Conservation (phyloP, 2,888 invertebrate genomes). For the Xestia c-nigrum region DNA sequence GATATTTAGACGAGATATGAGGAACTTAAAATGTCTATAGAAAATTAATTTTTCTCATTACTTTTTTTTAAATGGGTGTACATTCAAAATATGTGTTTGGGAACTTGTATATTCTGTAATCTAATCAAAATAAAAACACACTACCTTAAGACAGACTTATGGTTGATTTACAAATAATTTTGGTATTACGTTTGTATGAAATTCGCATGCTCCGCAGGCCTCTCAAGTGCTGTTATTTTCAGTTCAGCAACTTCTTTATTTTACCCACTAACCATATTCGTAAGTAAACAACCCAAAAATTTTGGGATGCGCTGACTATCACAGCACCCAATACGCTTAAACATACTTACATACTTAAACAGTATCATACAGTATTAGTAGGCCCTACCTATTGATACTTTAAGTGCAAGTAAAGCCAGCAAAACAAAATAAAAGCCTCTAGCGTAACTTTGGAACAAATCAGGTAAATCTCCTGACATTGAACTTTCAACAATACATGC, state of each 20-base stretch:
- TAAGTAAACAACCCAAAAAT: slow-evolving; percentile 5
- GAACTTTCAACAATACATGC: slow-evolving; percentile 59
- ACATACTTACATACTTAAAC: background rate
- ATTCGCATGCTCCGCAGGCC: too few species aligned
- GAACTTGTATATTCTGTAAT: too few species aligned
- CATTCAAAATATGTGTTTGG: too few species aligned
- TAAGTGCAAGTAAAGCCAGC: slow-evolving; percentile 22
- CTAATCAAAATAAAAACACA: too few species aligned
- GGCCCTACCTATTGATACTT: slow-evolving; percentile 1
- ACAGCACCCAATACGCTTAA: slow-evolving; percentile 15
- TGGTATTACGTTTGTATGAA: too few species aligned
- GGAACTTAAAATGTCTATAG: too few species aligned
- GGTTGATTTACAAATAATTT: too few species aligned
- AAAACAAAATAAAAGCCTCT: slow-evolving; percentile 53
- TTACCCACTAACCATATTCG: background rate
- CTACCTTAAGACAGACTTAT: too few species aligned
- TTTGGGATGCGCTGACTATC: background rate
- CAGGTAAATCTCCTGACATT: slow-evolving; percentile 61
- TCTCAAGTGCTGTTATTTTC: too few species aligned
- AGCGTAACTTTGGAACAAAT: slow-evolving; percentile 46
- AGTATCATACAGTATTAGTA: slow-evolving; percentile 15
- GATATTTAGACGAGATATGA: too few species aligned
- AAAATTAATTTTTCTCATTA: too few species aligned
- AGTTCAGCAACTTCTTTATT: background rate
- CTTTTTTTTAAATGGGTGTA: too few species aligned